Percentiles rank a stretch among this genome's conserved stretches.
Conservation (phyloP, 2,797 vertebrate species). For the Enteromius radiatus region DNA sequence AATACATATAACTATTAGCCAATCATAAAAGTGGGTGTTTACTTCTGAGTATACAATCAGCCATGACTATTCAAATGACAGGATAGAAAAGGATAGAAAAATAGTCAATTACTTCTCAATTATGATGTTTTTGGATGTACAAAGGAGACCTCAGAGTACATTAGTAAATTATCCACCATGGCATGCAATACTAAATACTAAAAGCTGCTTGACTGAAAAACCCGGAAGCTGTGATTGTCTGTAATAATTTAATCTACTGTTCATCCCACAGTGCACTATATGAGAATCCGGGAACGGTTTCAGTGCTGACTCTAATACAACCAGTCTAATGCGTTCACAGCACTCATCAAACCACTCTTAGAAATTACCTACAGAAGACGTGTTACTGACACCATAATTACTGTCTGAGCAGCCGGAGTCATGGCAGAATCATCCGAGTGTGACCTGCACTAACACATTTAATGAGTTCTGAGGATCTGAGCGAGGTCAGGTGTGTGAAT, state of each 20-base stretch:
- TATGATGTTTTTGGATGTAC: too few relatives aligned
- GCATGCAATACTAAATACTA: background rate
- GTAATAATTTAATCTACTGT: background rate
- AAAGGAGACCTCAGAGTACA: too few relatives aligned
- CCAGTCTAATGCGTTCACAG: background rate
- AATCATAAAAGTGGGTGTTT: too few relatives aligned
- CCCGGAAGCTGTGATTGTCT: background rate
- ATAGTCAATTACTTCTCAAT: too few relatives aligned
- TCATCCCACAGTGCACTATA: background rate
- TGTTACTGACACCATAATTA: slow-evolving; percentile 29
- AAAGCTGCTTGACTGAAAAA: background rate
- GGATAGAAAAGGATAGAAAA: too few relatives aligned
- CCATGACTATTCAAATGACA: too few relatives aligned
- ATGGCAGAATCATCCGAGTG: background rate
- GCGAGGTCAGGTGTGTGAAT: background rate
- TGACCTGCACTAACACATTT: slow-evolving; percentile 16
- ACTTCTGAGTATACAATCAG: too few relatives aligned
- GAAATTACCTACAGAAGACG: background rate
- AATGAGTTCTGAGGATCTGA: background rate
- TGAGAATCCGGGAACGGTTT: background rate
- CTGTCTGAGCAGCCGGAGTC: slow-evolving; percentile 1
- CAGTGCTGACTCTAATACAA: slow-evolving; percentile 11
- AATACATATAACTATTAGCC: too few relatives aligned
- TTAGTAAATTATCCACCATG: too few relatives aligned
- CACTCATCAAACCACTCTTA: background rate